Evolutionary conservation across 2,797 vertebrate genomes (phyloP), one percentile per base, ranked within the genome.

Genomic region (Siniperca obscura): DNA sequence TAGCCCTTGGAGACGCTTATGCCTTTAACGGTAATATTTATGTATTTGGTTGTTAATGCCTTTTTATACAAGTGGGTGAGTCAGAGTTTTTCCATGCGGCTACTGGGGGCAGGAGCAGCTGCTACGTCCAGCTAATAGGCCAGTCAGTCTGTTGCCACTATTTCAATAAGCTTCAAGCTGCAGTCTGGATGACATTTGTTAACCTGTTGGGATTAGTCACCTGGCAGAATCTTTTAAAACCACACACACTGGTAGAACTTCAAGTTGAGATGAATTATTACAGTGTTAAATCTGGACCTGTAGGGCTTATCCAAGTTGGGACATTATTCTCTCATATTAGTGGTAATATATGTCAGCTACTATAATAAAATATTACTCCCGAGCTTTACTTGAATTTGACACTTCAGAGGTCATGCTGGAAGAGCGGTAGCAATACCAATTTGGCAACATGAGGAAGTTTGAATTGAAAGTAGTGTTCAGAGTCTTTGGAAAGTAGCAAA

Each of bases 61-160:
- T 93, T 93, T 94, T 91, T 88, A 86, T 81, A 80, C 83, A 92
- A 90, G 81, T 70, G 84, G 53, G 83, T 95, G 94, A 95, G 90
- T 94, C 91, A 93, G 88, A 89, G 81, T 90, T 94, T 94, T 96
- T 95, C 93, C 94, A 92, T 76, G 60, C 67, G 80, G 87, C 93
- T 94, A 92, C 93, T 85, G 90, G 78, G 89, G 84, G 83, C 80
- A 74, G 76, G 78, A 89, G 83, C 86, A 87, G 92, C 91, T 89
- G 89, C 82, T 80, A 80, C 36, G n/a, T 78, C 76, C 81, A 53
- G 79, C 71, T 56, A 78, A 90, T 70, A 74, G 86, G 74, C 85
- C 86, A 76, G 80, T 80, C 83, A 80, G 85, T 86, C 86, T 90
- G 79, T 74, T 91, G 86, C 88, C 91, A 76, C 87, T 70, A 80